These are phyloP conservation scores for Microctonus aethiopoides DNA, from an alignment of 2,888 invertebrate genomes.

Conservation along the genomic window DNA sequence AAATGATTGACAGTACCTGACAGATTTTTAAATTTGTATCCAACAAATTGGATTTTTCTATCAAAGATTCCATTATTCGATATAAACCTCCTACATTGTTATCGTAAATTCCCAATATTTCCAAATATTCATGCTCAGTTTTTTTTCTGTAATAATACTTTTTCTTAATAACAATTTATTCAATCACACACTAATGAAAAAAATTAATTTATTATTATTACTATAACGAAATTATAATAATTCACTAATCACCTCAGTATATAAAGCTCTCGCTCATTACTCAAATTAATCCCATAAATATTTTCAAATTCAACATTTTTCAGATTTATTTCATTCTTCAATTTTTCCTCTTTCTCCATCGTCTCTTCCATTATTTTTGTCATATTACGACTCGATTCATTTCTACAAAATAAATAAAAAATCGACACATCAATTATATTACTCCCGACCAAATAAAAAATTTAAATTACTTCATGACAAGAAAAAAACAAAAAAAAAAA, in stretches of 20 bases:
- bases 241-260: slow-evolving; percentile 35
- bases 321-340: slow-evolving; percentile 33
- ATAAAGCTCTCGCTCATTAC: slow-evolving; percentile 37
- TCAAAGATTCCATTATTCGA: slow-evolving; percentile 44
- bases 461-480: neutral
- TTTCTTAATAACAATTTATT: neutral
- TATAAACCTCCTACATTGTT: slow-evolving; percentile 47
- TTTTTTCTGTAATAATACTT: slow-evolving; percentile 39
- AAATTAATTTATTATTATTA: neutral
- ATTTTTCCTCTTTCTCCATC: slow-evolving; percentile 4
- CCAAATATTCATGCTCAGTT: slow-evolving; percentile 42
- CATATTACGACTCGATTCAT: slow-evolving; percentile 34
- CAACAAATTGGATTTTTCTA: slow-evolving; percentile 39
- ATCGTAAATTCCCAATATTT: slow-evolving; percentile 49
- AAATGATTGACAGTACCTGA: slow-evolving; percentile 42
- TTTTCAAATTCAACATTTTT: slow-evolving; percentile 12
- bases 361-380: slow-evolving; percentile 26
- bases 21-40: slow-evolving; percentile 39
- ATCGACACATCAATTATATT: neutral
- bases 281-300: slow-evolving; percentile 27
- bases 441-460: neutral
- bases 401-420: neutral
- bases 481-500: neutral
- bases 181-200: neutral
- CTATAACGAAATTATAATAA: no score